Conservation (phyloP, 2,113 vertebrate genomes). For the Balaenoptera acutorostrata region DNA sequence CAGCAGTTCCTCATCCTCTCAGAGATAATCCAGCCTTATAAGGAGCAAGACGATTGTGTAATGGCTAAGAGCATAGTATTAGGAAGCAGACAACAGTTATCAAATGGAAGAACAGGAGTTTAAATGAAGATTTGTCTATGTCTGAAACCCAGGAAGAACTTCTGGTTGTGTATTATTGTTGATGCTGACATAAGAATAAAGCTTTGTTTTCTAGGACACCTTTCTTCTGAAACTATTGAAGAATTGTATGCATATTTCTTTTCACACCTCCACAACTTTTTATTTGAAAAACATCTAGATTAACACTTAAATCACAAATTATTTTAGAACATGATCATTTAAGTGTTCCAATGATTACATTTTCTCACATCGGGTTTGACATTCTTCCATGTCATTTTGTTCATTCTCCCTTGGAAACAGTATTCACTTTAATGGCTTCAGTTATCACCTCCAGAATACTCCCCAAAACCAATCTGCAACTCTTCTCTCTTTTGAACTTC, state of each 20-base stretch:
- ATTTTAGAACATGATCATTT: neutral
- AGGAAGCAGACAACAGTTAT: neutral
- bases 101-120: neutral
- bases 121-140: neutral
- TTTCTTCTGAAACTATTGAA: neutral
- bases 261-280: neutral
- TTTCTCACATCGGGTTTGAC: slow-evolving; percentile 22
- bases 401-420: slow-evolving; percentile 35
- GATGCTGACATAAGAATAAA: neutral
- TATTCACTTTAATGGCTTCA: slow-evolving; percentile 26
- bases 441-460: slow-evolving; percentile 47
- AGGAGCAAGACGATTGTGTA: neutral
- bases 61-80: neutral
- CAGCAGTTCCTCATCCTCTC: neutral
- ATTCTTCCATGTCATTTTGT: slow-evolving; percentile 48
- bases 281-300: neutral
- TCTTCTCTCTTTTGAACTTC: slow-evolving; percentile 35
- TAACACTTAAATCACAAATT: neutral
- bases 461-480: slow-evolving; percentile 30
- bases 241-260: neutral
- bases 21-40: neutral
- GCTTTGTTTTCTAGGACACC: neutral
- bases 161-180: neutral
- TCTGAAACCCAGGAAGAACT: neutral
- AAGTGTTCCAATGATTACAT: neutral